Evolutionary conservation across 1,140 invertebrate species (phyloP).

Genomic region (Lepeophtheirus salmonis): DNA sequence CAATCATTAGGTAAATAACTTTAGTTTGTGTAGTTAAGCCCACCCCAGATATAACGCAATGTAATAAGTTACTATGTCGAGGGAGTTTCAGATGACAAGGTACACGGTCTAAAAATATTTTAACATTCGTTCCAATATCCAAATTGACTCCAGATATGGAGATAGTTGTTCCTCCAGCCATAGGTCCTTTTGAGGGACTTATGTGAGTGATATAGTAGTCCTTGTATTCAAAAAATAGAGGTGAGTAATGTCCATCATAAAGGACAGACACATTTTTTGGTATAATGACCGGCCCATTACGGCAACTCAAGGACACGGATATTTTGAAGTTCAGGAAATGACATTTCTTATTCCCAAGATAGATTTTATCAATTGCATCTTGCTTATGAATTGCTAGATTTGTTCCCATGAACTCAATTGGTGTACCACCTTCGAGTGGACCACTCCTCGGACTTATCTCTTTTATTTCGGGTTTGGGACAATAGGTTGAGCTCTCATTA

Average conservation of each 20-base stretch:
- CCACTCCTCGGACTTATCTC: slow-evolving; percentile 37
- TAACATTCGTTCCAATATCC: slow-evolving; percentile 76
- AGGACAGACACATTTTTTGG: neutral
- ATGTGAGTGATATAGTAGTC: slow-evolving; percentile 58
- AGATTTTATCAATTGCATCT: neutral
- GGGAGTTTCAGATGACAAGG: neutral
- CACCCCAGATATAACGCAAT: neutral
- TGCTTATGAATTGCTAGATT: neutral
- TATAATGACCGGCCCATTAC: neutral
- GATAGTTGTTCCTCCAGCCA: slow-evolving; percentile 78
- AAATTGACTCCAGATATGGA: slow-evolving; percentile 74
- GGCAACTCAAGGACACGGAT: neutral
- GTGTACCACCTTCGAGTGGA: neutral
- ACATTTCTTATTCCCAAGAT: neutral
- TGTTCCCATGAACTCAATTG: neutral
- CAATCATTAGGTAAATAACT: slow-evolving; percentile 45
- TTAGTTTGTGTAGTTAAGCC: neutral
- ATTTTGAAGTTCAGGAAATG: neutral
- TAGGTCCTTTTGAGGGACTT: slow-evolving; percentile 65
- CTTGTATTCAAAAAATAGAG: slow-evolving; percentile 23
- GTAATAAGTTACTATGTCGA: neutral
- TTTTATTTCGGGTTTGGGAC: slow-evolving; percentile 76
- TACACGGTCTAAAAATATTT: slow-evolving; percentile 66
- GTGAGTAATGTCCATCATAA: neutral
- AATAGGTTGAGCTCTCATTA: slow-evolving; percentile 31